Evolutionary conservation across 2,797 vertebrate genomes (phyloP), one percentile per base, ranked within the genome.

Genomic region (Aselliscus stoliczkanus): DNA sequence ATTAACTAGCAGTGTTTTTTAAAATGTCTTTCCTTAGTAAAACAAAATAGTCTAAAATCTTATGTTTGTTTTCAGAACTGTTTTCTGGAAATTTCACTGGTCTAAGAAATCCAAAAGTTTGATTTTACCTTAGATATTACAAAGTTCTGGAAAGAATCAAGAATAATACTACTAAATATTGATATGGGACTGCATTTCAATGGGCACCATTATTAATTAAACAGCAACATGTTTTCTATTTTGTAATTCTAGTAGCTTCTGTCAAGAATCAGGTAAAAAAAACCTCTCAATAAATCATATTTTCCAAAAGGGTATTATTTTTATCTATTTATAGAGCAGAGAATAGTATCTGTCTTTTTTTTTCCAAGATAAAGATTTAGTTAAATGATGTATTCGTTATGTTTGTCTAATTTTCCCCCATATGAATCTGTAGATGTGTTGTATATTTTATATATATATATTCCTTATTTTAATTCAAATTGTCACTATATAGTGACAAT

Each of bases 401-500:
- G 10, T 79, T 92, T 95, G 81, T 76, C 15, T 88, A 69, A 75
- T 79, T 93, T 93, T 83, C 79, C 2, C 2, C 39, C 34, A 92
- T 44, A 21, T 96, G 44, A 60, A 76, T 88, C 87, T 86, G 47
- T 79, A 86, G 25, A 20, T 69, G n/a, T 93, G 10, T 44, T 29
- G 50, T 70, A 47, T 60, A 67, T 34, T 50, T 13, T 47, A 47
- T 47, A 60, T 69, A 54, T 60, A 81, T 34, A 52, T 58, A 12
- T 50, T 72, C 23, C 14, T 84, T 94, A 65, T 88, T 96, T 93
- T 89, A 95, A 87, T 91, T 94, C 44, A 72, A 18, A 90, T 90
- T 96, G 52, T 75, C 50, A 72, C 67, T 58, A 96, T 84, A 34
- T 88, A 96, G 39, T 93, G 95, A 93, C 85, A 96, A 92, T 93